Evolutionary conservation across 2,113 vertebrate genomes (phyloP).

Genomic region (Pao palembangensis): DNA sequence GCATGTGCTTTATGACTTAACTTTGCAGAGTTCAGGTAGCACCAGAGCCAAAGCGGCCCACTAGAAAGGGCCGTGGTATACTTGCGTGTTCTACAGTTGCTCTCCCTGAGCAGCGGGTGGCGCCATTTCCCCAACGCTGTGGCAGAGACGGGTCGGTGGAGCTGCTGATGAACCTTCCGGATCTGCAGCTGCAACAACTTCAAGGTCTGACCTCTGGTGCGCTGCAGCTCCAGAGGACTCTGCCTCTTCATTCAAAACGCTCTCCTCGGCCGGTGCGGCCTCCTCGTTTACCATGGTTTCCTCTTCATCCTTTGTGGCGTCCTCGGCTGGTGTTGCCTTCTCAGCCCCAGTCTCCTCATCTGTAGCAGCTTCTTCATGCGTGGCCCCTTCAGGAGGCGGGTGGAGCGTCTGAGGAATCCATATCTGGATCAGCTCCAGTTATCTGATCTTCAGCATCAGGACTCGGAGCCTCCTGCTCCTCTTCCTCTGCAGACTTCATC

Average conservation of each 20-base stretch:
- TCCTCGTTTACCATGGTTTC: neutral
- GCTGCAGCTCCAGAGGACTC: neutral
- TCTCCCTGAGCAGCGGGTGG: conserved; percentile 25
- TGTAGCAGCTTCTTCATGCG: neutral
- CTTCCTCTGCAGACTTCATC: conserved; percentile 13
- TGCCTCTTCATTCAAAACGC: no score
- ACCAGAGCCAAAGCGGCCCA: no score
- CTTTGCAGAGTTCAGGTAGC: no score
- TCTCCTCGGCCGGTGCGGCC: neutral
- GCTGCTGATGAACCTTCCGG: conserved; percentile 17
- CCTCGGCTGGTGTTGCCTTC: conserved; percentile 6
- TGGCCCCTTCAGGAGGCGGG: neutral
- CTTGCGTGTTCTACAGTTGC: no score
- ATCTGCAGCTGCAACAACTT: conserved; percentile 25
- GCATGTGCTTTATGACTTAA: no score
- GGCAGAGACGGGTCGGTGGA: conserved; percentile 29
- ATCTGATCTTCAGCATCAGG: conserved; percentile 15
- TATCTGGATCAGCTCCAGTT: conserved; percentile 5
- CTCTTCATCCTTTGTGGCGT: conserved; percentile 12
- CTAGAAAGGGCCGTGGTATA: no score
- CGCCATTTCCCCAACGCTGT: conserved; percentile 20
- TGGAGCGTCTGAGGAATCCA: neutral
- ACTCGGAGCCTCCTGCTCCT: conserved; percentile 9
- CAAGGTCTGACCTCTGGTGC: conserved; percentile 32
- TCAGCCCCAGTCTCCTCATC: conserved; percentile 18